A percentile compares a stretch with the other conserved stretches of the same genome.
phyloP scores from a whole-genome alignment of 1,140 invertebrate species.

The Leptinotarsa defecta region DNA sequence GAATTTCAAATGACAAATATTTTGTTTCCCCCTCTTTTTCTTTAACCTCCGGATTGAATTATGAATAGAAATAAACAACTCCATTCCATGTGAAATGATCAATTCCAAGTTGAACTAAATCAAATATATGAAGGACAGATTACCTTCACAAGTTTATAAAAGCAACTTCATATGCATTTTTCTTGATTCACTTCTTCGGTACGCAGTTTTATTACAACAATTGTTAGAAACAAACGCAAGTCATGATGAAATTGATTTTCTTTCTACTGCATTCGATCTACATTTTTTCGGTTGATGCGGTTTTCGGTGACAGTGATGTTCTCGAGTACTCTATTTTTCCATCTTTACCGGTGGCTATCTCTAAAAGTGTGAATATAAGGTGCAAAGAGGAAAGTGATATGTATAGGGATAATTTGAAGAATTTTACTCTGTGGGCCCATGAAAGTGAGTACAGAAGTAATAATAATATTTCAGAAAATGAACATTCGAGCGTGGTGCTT shows the following conservation, averaged over 20 bases:
- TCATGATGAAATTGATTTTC: constrained; percentile 1
- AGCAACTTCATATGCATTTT: constrained; percentile 35
- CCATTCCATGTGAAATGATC: no score
- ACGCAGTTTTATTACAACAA: constrained; percentile 5
- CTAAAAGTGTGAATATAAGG: constrained; percentile 35
- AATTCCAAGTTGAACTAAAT: no score
- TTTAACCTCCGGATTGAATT: no score
- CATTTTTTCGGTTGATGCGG: neutral
- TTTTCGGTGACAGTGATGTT: constrained; percentile 17
- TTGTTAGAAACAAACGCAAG: neutral
- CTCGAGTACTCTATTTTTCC: constrained; percentile 38
- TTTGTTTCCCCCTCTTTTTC: no score
- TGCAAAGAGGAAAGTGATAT: constrained; percentile 44
- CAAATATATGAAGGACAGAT: constrained; percentile 41
- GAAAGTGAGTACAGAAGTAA: constrained; percentile 42
- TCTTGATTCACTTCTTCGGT: constrained; percentile 20
- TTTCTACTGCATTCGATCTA: neutral
- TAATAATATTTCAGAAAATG: neutral
- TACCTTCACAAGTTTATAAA: constrained; percentile 45
- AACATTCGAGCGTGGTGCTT: neutral
- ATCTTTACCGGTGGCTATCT: constrained; percentile 41
- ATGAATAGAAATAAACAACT: no score
- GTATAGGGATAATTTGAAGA: constrained; percentile 45
- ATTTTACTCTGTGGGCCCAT: constrained; percentile 47
- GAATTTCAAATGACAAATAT: no score